A percentile compares a stretch with the other conserved stretches of the same genome.
phyloP scores from a whole-genome alignment of 2,888 invertebrate species.

The Allygus modestus region DNA sequence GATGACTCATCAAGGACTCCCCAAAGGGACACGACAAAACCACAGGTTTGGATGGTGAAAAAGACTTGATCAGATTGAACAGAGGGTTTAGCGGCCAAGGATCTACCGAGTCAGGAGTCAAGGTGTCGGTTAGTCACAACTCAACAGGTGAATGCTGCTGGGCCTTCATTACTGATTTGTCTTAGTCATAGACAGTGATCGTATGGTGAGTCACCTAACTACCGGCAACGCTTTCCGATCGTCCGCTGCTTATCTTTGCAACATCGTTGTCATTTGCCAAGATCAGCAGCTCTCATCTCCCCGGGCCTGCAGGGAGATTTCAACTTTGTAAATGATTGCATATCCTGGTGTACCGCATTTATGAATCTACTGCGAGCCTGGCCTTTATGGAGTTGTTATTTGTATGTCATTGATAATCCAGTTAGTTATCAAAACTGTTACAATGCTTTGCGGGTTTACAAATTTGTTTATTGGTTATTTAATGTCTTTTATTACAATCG shows the following conservation, averaged over 20 bases:
- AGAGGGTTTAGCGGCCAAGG: not conserved
- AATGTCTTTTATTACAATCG: too few relatives aligned
- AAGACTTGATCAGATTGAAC: too few relatives aligned
- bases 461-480: too few relatives aligned
- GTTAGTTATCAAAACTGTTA: too few relatives aligned
- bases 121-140: conserved; percentile 6
- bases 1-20: not conserved
- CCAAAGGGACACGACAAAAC: not conserved
- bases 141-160: conserved; percentile 33
- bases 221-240: not conserved
- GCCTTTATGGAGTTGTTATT: too few relatives aligned
- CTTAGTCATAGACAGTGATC: conserved; percentile 40
- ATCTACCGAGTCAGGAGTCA: not conserved
- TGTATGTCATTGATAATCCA: too few relatives aligned
- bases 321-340: conserved; percentile 4
- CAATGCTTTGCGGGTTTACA: too few relatives aligned
- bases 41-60: not conserved
- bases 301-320: not conserved
- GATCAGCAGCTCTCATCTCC: not conserved
- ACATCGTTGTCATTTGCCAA: not conserved
- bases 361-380: too few relatives aligned
- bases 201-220: conserved; percentile 26
- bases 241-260: conserved; percentile 14
- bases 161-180: conserved; percentile 53
- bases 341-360: too few relatives aligned